Percentiles rank a stretch among this genome's conserved stretches.
Conservation (phyloP, 2,797 vertebrate genomes). For the Otolemur crassicaudatus region DNA sequence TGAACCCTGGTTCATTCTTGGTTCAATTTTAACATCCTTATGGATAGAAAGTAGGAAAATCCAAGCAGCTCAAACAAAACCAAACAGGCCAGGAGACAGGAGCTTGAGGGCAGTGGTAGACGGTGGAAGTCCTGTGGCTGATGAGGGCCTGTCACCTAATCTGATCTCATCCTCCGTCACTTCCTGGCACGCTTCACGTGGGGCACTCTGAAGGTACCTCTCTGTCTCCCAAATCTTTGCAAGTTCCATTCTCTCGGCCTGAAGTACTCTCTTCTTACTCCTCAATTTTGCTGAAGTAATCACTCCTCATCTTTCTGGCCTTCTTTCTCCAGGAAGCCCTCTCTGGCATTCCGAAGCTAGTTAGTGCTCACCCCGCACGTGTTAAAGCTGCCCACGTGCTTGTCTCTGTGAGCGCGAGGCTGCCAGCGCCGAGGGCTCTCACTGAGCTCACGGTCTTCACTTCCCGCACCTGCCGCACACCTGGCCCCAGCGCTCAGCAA, state of each 20-base stretch:
- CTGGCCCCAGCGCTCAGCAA: background rate
- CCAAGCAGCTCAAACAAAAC: constrained; percentile 30
- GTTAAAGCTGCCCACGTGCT: background rate
- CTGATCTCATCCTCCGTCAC: background rate
- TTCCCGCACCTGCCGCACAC: background rate
- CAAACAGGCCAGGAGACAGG: background rate
- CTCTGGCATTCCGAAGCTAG: background rate
- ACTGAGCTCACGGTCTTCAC: background rate
- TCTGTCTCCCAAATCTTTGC: background rate
- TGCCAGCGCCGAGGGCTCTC: background rate
- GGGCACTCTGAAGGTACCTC: background rate
- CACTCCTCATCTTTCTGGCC: background rate
- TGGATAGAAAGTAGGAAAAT: constrained; percentile 33
- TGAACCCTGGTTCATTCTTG: background rate
- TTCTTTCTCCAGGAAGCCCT: background rate
- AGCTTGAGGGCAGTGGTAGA: background rate
- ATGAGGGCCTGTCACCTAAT: background rate
- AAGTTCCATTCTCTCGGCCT: background rate
- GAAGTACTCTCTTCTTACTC: background rate
- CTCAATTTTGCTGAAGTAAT: background rate
- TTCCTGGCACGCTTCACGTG: background rate
- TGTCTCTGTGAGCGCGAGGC: background rate
- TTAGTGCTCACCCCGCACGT: background rate
- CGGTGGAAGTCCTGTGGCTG: background rate
- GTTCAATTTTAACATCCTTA: constrained; percentile 49